A percentile compares a stretch with the other conserved stretches of the same genome.
Evolutionary conservation across 2,888 invertebrate species (phyloP).

Genomic region (Leptopilina syphax): DNA sequence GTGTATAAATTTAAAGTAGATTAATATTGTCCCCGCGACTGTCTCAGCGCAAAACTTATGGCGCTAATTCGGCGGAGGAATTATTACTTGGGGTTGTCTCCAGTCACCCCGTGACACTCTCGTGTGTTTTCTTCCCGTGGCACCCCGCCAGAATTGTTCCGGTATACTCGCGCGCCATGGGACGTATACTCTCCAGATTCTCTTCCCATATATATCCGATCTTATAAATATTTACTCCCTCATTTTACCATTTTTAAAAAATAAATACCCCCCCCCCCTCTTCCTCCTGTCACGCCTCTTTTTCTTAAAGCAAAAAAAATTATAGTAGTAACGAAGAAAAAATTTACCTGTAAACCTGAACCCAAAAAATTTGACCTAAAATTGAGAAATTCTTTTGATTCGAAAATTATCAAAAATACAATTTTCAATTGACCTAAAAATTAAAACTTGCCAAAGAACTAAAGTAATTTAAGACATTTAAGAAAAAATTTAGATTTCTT

Average conservation of each 20-base stretch:
- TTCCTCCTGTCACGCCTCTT: no score
- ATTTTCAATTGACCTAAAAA: no score
- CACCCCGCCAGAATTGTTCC: slow-evolving; percentile 53
- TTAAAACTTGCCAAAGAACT: no score
- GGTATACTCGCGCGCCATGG: slow-evolving; percentile 48
- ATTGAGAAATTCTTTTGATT: no score
- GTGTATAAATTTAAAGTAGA: slow-evolving; percentile 75
- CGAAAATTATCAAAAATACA: no score
- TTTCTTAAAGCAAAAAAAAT: no score
- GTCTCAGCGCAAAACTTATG: slow-evolving; percentile 74
- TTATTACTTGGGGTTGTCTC: slow-evolving; percentile 73
- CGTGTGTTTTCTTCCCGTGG: slow-evolving; percentile 68
- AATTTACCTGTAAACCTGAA: no score
- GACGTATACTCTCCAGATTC: slow-evolving; percentile 53
- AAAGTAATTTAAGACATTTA: no score
- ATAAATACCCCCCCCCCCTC: no score
- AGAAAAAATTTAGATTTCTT: no score
- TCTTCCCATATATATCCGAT: not conserved
- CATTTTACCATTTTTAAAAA: not conserved
- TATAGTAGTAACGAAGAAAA: no score
- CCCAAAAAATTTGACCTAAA: no score
- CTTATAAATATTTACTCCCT: slow-evolving; percentile 8
- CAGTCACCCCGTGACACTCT: slow-evolving; percentile 63
- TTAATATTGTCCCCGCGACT: slow-evolving; percentile 75
- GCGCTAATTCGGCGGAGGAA: slow-evolving; percentile 75